A percentile compares a stretch with the other conserved stretches of the same genome.
Conservation (phyloP, 2,113 vertebrate species). For the Strigops habroptila region DNA sequence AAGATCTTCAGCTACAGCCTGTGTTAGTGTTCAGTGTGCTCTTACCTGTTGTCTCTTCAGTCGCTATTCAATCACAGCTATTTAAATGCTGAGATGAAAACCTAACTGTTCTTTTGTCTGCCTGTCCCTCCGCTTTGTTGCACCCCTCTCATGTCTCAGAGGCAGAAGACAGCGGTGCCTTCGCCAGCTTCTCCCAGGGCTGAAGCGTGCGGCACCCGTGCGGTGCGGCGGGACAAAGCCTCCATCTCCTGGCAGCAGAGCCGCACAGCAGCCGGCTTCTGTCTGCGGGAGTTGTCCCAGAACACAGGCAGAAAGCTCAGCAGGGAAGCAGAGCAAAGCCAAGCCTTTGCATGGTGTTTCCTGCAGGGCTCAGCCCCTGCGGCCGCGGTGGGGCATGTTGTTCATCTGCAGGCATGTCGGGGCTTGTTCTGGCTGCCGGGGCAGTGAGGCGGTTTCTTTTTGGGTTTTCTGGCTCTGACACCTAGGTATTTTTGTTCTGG, state of each 20-base stretch:
- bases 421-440: neutral
- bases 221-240: neutral
- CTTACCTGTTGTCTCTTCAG: neutral
- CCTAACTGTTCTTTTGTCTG: neutral
- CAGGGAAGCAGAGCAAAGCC: neutral
- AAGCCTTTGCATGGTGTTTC: no score
- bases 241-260: conserved; percentile 45
- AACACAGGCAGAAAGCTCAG: no score
- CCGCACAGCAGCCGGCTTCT: neutral
- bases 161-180: neutral
- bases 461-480: neutral
- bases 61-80: neutral
- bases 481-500: neutral
- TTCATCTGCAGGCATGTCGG: neutral
- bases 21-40: accelerated
- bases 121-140: neutral
- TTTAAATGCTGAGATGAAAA: neutral
- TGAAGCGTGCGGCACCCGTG: accelerated
- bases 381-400: accelerated
- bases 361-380: neutral
- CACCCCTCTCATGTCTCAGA: neutral
- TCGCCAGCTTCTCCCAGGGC: accelerated
- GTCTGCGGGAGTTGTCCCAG: neutral
- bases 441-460: neutral
- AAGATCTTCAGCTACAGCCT: neutral